These are phyloP conservation scores for Orchesellides sinensis DNA, from an alignment of 2,888 invertebrate species.

Conservation along the genomic window DNA sequence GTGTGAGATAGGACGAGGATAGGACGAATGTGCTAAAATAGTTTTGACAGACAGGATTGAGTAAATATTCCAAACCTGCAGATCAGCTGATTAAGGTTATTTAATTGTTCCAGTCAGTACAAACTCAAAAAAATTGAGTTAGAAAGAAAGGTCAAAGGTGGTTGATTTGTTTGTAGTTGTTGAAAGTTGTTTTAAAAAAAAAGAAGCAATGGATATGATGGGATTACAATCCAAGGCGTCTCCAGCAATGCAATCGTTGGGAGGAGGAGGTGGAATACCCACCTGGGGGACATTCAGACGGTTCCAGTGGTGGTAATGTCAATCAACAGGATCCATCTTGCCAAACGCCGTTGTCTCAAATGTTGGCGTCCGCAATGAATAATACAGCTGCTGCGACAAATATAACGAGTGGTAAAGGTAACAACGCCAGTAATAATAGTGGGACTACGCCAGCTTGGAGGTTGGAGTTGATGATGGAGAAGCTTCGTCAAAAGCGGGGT, in stretches of 20 bases:
- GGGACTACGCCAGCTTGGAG: constrained; percentile 71
- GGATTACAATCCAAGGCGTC: constrained; percentile 8
- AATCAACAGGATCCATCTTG: not conserved
- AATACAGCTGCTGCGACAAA: not conserved
- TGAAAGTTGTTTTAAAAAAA: too few relatives aligned
- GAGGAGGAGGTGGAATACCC: not conserved
- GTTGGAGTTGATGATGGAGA: constrained; percentile 90
- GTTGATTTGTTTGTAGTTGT: too few relatives aligned
- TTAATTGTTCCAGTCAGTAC: too few relatives aligned
- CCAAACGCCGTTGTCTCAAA: constrained; percentile 31
- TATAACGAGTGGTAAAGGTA: not conserved
- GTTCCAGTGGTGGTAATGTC: not conserved
- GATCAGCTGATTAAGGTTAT: too few relatives aligned
- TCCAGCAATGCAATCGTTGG: not conserved
- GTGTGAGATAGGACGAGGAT: too few relatives aligned
- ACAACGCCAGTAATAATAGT: not conserved
- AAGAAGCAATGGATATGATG: constrained; percentile 34
- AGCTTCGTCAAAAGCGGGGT: constrained; percentile 88
- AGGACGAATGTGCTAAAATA: too few relatives aligned
- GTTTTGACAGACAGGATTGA: too few relatives aligned
- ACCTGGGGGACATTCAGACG: constrained; percentile 4
- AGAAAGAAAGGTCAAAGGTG: too few relatives aligned
- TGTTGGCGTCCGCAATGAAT: constrained; percentile 44
- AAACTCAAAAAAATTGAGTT: too few relatives aligned
- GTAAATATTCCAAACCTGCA: too few relatives aligned